phyloP scores from a whole-genome alignment of 2,888 invertebrate species.

The Lottia scabra region DNA sequence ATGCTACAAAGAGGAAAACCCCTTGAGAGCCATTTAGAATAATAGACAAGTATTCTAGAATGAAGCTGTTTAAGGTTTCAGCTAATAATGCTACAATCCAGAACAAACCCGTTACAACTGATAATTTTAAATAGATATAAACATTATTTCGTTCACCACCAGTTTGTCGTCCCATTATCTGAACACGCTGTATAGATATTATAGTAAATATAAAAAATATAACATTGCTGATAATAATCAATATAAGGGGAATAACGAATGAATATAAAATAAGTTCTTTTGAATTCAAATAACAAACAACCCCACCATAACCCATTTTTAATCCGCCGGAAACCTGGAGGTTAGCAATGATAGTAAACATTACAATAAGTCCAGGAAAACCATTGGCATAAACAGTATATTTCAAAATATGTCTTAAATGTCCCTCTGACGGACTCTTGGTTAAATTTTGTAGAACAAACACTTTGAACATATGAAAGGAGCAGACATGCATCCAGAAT shows the following conservation, averaged over 20 bases:
- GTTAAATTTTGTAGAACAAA: slow-evolving; percentile 24
- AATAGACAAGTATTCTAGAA: slow-evolving; percentile 40
- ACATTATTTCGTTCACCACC: slow-evolving; percentile 34
- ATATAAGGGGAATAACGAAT: slow-evolving; percentile 38
- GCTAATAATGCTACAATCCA: slow-evolving; percentile 50
- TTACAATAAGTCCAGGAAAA: background rate
- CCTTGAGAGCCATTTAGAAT: slow-evolving; percentile 47
- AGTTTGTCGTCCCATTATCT: slow-evolving; percentile 14
- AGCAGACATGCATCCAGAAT: slow-evolving; percentile 37
- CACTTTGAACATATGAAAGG: slow-evolving; percentile 41
- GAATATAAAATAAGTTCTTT: slow-evolving; percentile 24
- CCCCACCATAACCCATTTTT: slow-evolving; percentile 32
- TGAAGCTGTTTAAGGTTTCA: slow-evolving; percentile 34
- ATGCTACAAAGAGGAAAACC: slow-evolving; percentile 45
- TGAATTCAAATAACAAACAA: slow-evolving; percentile 30
- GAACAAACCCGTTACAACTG: slow-evolving; percentile 46
- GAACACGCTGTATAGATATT: slow-evolving; percentile 27
- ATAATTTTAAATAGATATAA: slow-evolving; percentile 43
- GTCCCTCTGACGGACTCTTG: background rate
- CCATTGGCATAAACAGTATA: slow-evolving; percentile 15
- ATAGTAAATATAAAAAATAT: slow-evolving; percentile 38
- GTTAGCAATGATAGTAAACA: slow-evolving; percentile 8
- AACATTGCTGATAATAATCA: slow-evolving; percentile 37
- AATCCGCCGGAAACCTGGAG: slow-evolving; percentile 8
- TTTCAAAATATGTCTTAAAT: background rate